These are phyloP conservation scores for Thripadectes ignobilis DNA, from an alignment of 2,797 vertebrate genomes.

Conservation along the genomic window DNA sequence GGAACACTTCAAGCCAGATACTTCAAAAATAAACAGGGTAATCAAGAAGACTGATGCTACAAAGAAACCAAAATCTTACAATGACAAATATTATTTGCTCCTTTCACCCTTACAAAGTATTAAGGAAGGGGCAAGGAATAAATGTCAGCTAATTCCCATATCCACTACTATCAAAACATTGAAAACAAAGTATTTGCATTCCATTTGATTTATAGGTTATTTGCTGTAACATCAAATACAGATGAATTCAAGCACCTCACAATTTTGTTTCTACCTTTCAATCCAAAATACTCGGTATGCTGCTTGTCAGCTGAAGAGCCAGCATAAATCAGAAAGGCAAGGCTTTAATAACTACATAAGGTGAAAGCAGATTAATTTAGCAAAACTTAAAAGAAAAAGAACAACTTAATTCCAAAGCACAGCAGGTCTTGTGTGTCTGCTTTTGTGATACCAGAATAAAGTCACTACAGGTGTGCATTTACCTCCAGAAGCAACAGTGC, in stretches of 20 bases:
- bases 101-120: neutral
- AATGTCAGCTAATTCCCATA: neutral
- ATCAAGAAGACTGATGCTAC: neutral
- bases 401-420: neutral
- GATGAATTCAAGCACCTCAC: neutral
- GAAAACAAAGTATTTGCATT: neutral
- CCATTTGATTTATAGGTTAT: neutral
- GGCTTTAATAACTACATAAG: neutral
- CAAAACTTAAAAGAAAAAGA: neutral
- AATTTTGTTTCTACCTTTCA: neutral
- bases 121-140: neutral
- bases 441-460: neutral
- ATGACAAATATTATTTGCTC: neutral
- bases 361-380: neutral
- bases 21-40: conserved; percentile 40
- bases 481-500: conserved; percentile 88
- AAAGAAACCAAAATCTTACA: neutral
- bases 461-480: neutral
- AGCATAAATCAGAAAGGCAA: neutral
- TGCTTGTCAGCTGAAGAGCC: neutral
- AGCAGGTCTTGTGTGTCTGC: neutral
- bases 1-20: conserved; percentile 21
- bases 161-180: neutral
- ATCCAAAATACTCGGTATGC: neutral
- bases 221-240: neutral